These are phyloP conservation scores for Pristionchus exspectatus DNA, from an alignment of 2,888 invertebrate species.

Conservation along the genomic window DNA sequence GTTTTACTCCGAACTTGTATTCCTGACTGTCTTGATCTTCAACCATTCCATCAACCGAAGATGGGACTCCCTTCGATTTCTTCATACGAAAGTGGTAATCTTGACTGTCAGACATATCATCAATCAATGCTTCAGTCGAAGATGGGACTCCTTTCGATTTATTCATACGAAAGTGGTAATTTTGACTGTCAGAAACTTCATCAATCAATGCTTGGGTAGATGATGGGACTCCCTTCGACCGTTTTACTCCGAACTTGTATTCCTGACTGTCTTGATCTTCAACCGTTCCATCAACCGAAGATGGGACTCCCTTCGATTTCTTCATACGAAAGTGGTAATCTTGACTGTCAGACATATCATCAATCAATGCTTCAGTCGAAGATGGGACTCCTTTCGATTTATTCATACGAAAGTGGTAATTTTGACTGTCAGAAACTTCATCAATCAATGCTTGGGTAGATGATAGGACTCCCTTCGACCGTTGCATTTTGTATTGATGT, in stretches of 20 bases:
- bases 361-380: background rate
- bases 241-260: background rate
- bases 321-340: background rate
- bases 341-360: background rate
- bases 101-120: background rate
- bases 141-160: background rate
- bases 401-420: background rate
- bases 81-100: background rate
- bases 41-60: background rate
- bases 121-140: conserved; percentile 13
- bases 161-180: background rate
- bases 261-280: background rate
- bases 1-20: background rate
- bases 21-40: background rate
- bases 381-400: background rate
- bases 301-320: background rate
- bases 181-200: background rate
- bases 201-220: background rate
- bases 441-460: conserved; percentile 20
- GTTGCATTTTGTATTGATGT: background rate
- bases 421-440: background rate
- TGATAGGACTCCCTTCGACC: background rate
- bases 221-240: background rate
- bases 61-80: background rate
- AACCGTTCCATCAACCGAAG: background rate